Evolutionary conservation across 2,888 invertebrate genomes (phyloP), one percentile per base, ranked within the genome.

Genomic region (Rhingia rostrata): DNA sequence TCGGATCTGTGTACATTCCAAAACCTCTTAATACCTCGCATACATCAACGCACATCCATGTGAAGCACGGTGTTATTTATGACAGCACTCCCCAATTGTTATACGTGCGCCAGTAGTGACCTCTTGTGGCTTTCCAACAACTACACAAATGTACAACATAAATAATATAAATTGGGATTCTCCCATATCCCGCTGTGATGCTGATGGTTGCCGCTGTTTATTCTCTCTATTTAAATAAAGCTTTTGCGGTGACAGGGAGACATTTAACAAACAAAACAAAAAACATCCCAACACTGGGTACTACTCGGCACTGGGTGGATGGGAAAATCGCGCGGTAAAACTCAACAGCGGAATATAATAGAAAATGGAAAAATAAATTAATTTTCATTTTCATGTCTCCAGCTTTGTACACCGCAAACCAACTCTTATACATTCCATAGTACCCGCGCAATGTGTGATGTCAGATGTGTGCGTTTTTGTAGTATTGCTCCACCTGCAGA

Each of bases 281-380:
- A 56, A 39, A 37, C 22, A 22, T 22, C 22, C 22, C 22, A 49
- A 61, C 45, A 35, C 33, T 35, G 43, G 35, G 41, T 30, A 33
- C 54, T 69, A 56, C 51, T 56, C 33, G 5, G 56, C 35, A 63
- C 12, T 35, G 12, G 22, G 6, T 67, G 53, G 54, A n/a, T 47
- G 45, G 45, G 12, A 53, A 63, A 7, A 30, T 72, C 22, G n/a
- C 37, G 12, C 32, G 45, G 54, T 14, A 61, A 47, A 61, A 47
- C 43, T 69, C 37, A 41, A 63, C 49, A 33, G 37, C 22, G 14
- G 54, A 30, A 61, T 39, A 56, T 70, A 47, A 58, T 43, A 43
- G 72, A 66, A 73, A 66, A 79, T 47, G 14, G 49, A 80, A 73
- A 73, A 22, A 22, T 53, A 56, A 80, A 67, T 72, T 45, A 39